Percentiles rank a stretch among this genome's conserved stretches.
These are phyloP conservation scores for Podilymbus podiceps DNA, from an alignment of 2,113 vertebrate species.

Conservation along the genomic window DNA sequence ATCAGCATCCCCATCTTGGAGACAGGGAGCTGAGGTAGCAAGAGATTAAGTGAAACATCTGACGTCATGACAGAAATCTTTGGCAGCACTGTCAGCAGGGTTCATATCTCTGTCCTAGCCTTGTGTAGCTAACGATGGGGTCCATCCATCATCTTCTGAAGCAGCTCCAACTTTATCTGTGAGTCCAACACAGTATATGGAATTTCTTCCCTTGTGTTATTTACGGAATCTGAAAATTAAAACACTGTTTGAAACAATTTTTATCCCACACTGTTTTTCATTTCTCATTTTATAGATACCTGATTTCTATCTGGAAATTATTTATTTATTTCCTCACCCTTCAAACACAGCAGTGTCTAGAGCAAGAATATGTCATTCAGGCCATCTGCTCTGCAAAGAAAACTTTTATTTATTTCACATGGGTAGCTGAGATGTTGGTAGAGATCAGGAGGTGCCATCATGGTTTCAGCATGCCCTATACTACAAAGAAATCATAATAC, in stretches of 20 bases:
- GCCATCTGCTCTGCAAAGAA: not conserved
- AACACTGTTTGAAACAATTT: not conserved
- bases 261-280: not conserved
- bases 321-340: not conserved
- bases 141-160: constrained; percentile 27
- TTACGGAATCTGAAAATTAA: constrained; percentile 35
- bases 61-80: constrained; percentile 38
- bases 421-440: not conserved
- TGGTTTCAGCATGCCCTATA: not conserved
- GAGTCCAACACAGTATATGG: not conserved
- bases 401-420: not conserved
- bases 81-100: not conserved
- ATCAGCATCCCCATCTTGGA: not conserved
- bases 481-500: not conserved
- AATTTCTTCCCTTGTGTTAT: not conserved
- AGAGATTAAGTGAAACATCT: constrained; percentile 16
- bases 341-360: not conserved
- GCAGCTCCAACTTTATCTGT: constrained; percentile 25
- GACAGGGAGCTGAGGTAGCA: not conserved
- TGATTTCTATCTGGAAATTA: not conserved
- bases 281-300: constrained; percentile 8
- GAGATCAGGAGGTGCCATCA: not conserved
- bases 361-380: not conserved
- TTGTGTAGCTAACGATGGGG: not conserved
- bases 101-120: constrained; percentile 20